phyloP scores from a whole-genome alignment of 2,113 vertebrate species.

The Menidia beryllina region DNA sequence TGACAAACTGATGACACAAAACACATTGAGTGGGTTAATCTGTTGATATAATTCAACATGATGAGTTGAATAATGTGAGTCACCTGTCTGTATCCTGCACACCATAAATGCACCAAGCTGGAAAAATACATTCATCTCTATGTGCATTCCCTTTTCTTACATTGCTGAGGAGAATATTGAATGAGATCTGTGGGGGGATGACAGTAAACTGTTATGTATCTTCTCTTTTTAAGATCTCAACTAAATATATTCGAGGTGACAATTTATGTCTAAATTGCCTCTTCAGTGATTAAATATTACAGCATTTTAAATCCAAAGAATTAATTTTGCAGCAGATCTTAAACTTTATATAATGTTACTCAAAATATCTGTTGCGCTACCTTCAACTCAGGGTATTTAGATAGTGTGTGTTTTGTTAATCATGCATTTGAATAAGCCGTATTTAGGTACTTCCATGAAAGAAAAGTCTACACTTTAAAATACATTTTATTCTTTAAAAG shows the following conservation, averaged over 20 bases:
- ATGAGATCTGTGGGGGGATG: neutral
- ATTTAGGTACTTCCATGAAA: neutral
- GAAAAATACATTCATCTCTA: neutral
- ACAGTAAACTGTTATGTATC: neutral
- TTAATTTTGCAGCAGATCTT: neutral
- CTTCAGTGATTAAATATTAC: neutral
- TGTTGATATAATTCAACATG: neutral
- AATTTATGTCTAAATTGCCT: neutral
- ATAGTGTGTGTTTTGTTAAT: neutral
- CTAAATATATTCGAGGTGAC: neutral
- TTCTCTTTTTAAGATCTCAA: neutral
- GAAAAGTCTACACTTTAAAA: neutral
- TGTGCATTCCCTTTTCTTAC: neutral
- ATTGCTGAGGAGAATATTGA: neutral
- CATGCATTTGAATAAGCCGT: neutral
- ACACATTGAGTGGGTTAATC: no score
- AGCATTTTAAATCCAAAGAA: neutral
- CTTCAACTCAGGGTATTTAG: conserved; percentile 11
- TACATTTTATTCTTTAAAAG: no score
- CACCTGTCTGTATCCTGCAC: neutral
- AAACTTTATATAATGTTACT: neutral
- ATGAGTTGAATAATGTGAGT: neutral
- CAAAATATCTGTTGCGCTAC: neutral
- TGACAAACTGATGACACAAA: no score
- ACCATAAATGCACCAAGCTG: neutral